Evolutionary conservation across 2,888 invertebrate species (phyloP), one percentile per base, ranked within the genome.

Genomic region (Tetragnatha montana): DNA sequence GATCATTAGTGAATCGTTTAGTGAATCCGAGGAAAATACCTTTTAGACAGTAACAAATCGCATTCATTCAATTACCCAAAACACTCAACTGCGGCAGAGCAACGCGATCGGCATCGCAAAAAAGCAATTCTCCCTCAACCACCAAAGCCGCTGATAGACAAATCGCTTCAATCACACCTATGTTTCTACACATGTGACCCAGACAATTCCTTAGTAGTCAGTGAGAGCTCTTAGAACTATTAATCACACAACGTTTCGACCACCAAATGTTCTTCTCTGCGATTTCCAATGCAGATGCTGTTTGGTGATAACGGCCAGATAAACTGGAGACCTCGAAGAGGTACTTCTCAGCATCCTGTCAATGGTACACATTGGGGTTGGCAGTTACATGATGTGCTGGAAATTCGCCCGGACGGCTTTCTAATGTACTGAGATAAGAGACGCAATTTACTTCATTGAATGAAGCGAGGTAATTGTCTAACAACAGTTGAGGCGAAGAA

Each of bases 131-230:
- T 21, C 71, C 70, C 76, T 51, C n/a, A 60, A 19, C 60, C 51
- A 71, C 51, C 49, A 19, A 51, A n/a, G 50, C 69, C 80, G 51
- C 75, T 80, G 76, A 68, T 79, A 88, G 83, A 81, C 81, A 85
- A 85, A 81, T 81, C 50, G 76, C 71, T 51, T 70, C 84, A 70
- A 89, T 89, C 84, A 69, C 89, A 81, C 89, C 89, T 89, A 19
- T 81, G 60, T 60, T 60, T 60, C 12, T 60, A 60, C 60, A 60
- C 60, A 60, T 80, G 71, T 68, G 83, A 74, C 4, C 68, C 1
- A 70, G 76, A 8, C 71, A 69, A 49, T 88, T 80, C 80, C 70
- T 70, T 70, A 69, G 51, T 22, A 73, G 12, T 68, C 47, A 69
- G 71, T 73, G 51, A 80, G 79, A 85, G 79, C 51, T 70, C 50